Evolutionary conservation across 1,140 invertebrate species (phyloP).

Genomic region (Lithobius niger): DNA sequence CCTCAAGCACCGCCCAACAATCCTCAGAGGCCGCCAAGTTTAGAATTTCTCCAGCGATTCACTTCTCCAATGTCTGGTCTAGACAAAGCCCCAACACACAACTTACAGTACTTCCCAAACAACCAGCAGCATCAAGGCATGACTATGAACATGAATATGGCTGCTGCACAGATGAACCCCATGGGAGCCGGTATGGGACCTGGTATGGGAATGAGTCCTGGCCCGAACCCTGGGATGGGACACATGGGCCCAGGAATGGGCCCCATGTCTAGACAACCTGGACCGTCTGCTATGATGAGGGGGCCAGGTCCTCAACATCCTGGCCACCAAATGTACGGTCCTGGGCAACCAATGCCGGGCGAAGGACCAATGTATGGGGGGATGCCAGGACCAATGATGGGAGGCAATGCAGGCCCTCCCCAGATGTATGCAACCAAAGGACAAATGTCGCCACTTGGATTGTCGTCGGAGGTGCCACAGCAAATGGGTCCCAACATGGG

Average conservation of each 20-base stretch:
- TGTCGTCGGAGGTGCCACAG: constrained; percentile 43
- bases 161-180: constrained; percentile 23
- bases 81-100: constrained; percentile 56
- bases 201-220: constrained; percentile 17
- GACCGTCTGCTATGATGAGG: constrained; percentile 31
- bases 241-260: constrained; percentile 20
- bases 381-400: constrained; percentile 4
- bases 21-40: constrained; percentile 64
- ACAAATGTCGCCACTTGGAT: constrained; percentile 23
- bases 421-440: constrained; percentile 20
- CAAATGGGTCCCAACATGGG: constrained; percentile 47
- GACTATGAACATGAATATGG: constrained; percentile 24
- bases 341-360: neutral
- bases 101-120: constrained; percentile 59
- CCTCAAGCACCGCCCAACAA: constrained; percentile 51
- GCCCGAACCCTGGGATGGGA: constrained; percentile 19
- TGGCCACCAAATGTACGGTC: constrained; percentile 10
- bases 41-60: constrained; percentile 82
- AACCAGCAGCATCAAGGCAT: constrained; percentile 25
- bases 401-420: constrained; percentile 12
- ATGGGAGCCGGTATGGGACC: constrained; percentile 23
- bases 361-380: constrained; percentile 38
- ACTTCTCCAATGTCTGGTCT: constrained; percentile 38
- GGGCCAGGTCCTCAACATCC: constrained; percentile 13
- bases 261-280: constrained; percentile 25